A percentile compares a stretch with the other conserved stretches of the same genome.
These are phyloP conservation scores for Troides helena DNA, from an alignment of 2,888 invertebrate species.

Conservation along the genomic window DNA sequence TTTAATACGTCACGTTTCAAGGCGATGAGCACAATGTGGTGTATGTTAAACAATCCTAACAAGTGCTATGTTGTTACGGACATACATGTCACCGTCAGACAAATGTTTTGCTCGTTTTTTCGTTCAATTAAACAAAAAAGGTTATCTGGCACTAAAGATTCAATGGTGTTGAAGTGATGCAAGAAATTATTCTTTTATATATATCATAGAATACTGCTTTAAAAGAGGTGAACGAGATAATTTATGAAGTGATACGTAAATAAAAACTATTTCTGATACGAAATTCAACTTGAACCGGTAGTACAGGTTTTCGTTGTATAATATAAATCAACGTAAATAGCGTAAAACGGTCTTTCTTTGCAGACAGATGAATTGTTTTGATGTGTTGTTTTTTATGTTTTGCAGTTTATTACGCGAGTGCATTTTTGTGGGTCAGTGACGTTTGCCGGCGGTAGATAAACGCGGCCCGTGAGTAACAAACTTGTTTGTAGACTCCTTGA, in stretches of 20 bases:
- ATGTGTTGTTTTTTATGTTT: conserved; percentile 32
- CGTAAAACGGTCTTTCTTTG: conserved; percentile 3
- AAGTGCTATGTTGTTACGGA: too few species aligned
- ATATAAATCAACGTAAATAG: too few species aligned
- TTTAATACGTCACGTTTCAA: too few species aligned
- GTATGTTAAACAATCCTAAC: too few species aligned
- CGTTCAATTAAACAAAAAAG: too few species aligned
- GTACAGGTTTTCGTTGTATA: conserved; percentile 9
- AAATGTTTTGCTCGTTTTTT: too few species aligned
- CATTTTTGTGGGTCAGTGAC: conserved; percentile 64
- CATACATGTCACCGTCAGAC: too few species aligned
- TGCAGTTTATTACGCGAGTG: conserved; percentile 41
- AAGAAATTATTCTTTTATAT: too few species aligned
- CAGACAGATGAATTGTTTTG: conserved; percentile 18
- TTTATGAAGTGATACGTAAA: conserved; percentile 3
- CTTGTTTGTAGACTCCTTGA: conserved; percentile 65
- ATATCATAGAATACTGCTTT: too few species aligned
- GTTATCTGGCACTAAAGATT: too few species aligned
- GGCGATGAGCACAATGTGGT: too few species aligned
- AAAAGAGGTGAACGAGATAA: conserved; percentile 4
- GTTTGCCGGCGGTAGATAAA: conserved; percentile 49
- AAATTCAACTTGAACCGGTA: conserved; percentile 12
- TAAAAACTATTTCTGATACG: conserved; percentile 4
- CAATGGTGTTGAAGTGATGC: too few species aligned
- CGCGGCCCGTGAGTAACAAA: conserved; percentile 59